Conservation (phyloP, 2,888 invertebrate genomes). For the Leptinotarsa rubiginosa region DNA sequence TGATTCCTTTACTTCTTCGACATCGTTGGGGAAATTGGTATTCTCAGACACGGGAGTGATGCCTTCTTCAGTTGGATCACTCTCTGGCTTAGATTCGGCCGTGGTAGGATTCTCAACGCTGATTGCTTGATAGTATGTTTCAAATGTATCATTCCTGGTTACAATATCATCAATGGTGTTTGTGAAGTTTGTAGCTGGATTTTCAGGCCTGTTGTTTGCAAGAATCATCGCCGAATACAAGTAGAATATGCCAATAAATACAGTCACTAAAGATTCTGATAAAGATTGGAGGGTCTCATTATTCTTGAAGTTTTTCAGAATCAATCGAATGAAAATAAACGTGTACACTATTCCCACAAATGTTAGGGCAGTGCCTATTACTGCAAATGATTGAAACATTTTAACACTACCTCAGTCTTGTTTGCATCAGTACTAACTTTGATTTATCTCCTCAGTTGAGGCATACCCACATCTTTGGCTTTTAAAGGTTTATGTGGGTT, state of each 20-base stretch:
- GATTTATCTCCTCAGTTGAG: constrained; percentile 13
- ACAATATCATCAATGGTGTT: constrained; percentile 45
- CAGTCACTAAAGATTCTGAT: constrained; percentile 58
- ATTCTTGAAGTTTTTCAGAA: constrained; percentile 46
- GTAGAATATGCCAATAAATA: constrained; percentile 60
- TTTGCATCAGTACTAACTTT: constrained; percentile 20
- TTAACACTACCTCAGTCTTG: constrained; percentile 22
- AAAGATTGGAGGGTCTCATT: constrained; percentile 49
- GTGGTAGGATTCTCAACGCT: background rate
- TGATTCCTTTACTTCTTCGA: background rate
- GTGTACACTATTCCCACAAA: constrained; percentile 53
- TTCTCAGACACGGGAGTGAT: constrained; percentile 15
- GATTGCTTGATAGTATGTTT: constrained; percentile 12
- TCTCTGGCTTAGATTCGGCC: constrained; percentile 5
- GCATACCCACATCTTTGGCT: constrained; percentile 36
- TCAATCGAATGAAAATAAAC: constrained; percentile 55
- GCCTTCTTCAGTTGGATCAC: constrained; percentile 24
- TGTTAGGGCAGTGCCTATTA: constrained; percentile 56
- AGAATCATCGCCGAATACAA: constrained; percentile 52
- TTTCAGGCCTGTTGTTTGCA: constrained; percentile 27
- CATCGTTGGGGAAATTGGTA: background rate
- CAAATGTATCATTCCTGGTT: constrained; percentile 40
- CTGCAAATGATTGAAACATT: constrained; percentile 59
- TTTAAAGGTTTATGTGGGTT: constrained; percentile 35
- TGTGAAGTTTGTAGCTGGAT: constrained; percentile 36